Evolutionary conservation across 2,797 vertebrate genomes (phyloP).

Genomic region (Geotrypetes seraphini): DNA sequence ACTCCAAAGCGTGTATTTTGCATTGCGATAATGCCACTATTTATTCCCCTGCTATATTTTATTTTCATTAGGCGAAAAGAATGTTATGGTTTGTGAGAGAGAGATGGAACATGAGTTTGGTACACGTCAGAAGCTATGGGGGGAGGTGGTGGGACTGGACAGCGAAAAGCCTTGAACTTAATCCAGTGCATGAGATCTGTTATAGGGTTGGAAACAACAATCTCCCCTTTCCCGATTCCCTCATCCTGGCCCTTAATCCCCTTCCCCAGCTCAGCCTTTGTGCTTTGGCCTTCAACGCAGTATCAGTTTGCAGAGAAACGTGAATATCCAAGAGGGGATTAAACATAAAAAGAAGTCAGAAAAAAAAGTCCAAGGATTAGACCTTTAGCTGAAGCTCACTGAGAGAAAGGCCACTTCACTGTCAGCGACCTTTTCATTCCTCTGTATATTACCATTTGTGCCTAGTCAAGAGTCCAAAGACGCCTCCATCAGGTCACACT

Average conservation of each 20-base stretch:
- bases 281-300: slow-evolving; percentile 32
- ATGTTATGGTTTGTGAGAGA: neutral
- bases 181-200: slow-evolving; percentile 32
- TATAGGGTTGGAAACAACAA: slow-evolving; percentile 30
- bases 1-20: slow-evolving; percentile 1
- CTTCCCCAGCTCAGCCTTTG: slow-evolving; percentile 18
- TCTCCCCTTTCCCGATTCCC: no score
- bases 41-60: slow-evolving; percentile 6
- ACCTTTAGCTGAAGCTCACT: slow-evolving; percentile 33
- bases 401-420: slow-evolving; percentile 37
- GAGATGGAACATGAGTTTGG: no score
- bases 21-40: neutral
- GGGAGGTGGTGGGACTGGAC: no score
- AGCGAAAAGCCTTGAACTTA: slow-evolving; percentile 34
- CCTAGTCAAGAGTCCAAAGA: slow-evolving; percentile 28
- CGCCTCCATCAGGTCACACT: slow-evolving; percentile 16
- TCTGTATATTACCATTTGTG: slow-evolving; percentile 17
- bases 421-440: slow-evolving; percentile 25
- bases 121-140: no score
- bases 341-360: slow-evolving; percentile 45
- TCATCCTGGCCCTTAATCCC: no score
- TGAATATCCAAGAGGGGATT: slow-evolving; percentile 46
- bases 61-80: slow-evolving; percentile 14
- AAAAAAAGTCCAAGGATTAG: slow-evolving; percentile 23
- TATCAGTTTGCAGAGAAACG: slow-evolving; percentile 57